Conservation (phyloP, 2,113 vertebrate genomes). For the Xiphorhynchus elegans region DNA sequence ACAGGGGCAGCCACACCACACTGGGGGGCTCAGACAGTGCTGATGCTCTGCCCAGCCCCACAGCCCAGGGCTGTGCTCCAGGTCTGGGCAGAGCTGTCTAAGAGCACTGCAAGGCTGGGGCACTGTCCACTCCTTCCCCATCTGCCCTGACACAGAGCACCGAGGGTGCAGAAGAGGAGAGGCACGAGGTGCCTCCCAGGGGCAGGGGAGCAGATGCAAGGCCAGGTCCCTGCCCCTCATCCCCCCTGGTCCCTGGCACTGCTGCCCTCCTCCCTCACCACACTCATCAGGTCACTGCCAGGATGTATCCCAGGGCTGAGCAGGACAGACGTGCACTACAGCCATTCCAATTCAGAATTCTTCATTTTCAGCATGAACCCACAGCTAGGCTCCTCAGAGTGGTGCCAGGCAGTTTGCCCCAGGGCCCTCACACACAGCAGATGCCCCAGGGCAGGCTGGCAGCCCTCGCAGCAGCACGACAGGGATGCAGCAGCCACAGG, state of each 20-base stretch:
- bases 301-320: fast-evolving
- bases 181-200: neutral
- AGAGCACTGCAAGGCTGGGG: neutral
- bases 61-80: neutral
- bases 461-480: neutral
- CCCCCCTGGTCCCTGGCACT: neutral
- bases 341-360: neutral
- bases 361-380: neutral
- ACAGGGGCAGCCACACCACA: neutral
- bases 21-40: neutral
- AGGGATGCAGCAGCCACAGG: neutral
- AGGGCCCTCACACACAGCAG: neutral
- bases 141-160: neutral
- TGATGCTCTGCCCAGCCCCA: fast-evolving
- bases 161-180: neutral
- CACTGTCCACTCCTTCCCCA: neutral
- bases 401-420: neutral
- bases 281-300: neutral
- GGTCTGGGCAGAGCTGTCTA: neutral
- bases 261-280: fast-evolving
- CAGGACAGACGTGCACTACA: neutral
- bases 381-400: neutral
- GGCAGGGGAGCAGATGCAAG: fast-evolving
- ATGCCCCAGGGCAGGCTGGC: neutral
- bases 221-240: neutral